Percentiles rank a stretch among this genome's conserved stretches.
Evolutionary conservation across 2,888 invertebrate species (phyloP).

Genomic region (Phengaris arion): DNA sequence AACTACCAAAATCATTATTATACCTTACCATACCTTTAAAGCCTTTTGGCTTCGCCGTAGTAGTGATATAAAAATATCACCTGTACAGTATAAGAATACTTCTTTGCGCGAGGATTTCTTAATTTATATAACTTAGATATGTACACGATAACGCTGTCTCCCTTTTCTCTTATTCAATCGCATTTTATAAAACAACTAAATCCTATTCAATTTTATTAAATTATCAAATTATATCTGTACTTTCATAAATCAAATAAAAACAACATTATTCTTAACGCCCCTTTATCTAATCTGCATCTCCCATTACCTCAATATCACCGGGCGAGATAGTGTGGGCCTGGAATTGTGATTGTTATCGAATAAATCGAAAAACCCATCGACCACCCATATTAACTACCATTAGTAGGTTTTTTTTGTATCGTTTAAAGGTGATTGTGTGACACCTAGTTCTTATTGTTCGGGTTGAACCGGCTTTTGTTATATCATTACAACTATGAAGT

Average conservation of each 20-base stretch:
- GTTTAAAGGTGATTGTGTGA: constrained; percentile 26
- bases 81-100: too few species aligned
- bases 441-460: constrained; percentile 17
- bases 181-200: too few species aligned
- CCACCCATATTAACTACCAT: constrained; percentile 37
- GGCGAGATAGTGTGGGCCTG: constrained; percentile 33
- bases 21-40: too few species aligned
- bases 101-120: too few species aligned
- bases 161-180: too few species aligned
- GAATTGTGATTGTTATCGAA: constrained; percentile 36
- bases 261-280: constrained; percentile 33
- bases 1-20: too few species aligned
- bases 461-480: constrained; percentile 25
- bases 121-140: too few species aligned
- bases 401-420: constrained; percentile 31
- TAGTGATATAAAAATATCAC: too few species aligned
- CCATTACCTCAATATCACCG: constrained; percentile 35
- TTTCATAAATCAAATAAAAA: constrained; percentile 30
- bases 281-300: constrained; percentile 33
- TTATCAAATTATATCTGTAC: not conserved
- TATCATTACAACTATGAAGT: not conserved
- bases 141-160: too few species aligned
- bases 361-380: constrained; percentile 31
- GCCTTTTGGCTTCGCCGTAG: too few species aligned
- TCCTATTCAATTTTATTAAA: not conserved